These are phyloP conservation scores for Sebastes vulpes DNA, from an alignment of 2,797 vertebrate genomes.

Conservation along the genomic window DNA sequence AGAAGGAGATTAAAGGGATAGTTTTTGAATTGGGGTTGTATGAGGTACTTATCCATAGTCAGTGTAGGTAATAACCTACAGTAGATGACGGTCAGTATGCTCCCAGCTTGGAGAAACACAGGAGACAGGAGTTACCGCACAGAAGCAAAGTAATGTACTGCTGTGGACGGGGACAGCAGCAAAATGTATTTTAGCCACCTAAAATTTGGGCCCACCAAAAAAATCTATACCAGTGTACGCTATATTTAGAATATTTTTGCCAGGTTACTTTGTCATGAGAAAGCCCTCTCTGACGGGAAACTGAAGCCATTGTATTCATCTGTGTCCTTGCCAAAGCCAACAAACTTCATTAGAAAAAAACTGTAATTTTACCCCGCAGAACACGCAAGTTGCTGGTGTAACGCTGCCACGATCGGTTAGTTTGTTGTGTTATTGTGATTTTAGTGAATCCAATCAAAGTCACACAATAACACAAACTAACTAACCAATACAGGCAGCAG, in stretches of 20 bases:
- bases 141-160: not conserved
- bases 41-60: not conserved
- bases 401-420: no score
- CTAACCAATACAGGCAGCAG: no score
- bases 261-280: accelerated
- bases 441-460: no score
- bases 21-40: not conserved
- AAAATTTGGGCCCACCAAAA: not conserved
- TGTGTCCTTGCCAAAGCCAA: not conserved
- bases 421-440: no score
- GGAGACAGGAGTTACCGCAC: not conserved
- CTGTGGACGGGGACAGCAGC: not conserved
- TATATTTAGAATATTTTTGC: no score
- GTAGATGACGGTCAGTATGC: not conserved
- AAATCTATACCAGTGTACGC: not conserved
- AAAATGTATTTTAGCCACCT: not conserved
- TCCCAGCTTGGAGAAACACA: not conserved
- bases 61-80: not conserved
- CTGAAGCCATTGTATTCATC: no score
- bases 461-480: no score
- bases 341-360: not conserved
- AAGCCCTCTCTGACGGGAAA: no score
- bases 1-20: slow-evolving; percentile 1
- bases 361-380: no score
- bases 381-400: no score